Conservation (phyloP, 1,140 invertebrate species). For the Nasonia giraulti region DNA sequence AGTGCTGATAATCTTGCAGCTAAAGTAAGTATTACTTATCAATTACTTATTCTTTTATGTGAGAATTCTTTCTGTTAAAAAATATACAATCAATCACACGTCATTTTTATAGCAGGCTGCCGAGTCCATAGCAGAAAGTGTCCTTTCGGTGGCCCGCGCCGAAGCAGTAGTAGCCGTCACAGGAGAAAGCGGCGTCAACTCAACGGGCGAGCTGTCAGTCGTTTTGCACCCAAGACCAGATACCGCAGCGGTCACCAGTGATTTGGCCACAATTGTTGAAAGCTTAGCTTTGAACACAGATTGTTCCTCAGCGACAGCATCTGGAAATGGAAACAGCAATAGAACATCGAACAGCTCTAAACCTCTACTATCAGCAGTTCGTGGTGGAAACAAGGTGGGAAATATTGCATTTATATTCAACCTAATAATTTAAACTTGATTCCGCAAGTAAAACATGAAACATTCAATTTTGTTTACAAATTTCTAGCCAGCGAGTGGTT, state of each 20-base stretch:
- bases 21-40: slow-evolving; percentile 75
- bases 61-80: slow-evolving; percentile 9
- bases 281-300: slow-evolving; percentile 81
- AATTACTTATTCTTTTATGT: not conserved
- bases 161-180: slow-evolving; percentile 82
- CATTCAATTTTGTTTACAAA: slow-evolving; percentile 37
- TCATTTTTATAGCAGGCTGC: slow-evolving; percentile 82
- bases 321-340: slow-evolving; percentile 69
- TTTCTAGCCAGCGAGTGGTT: slow-evolving; percentile 65
- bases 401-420: not conserved
- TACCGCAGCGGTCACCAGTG: slow-evolving; percentile 78
- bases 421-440: not conserved
- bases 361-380: slow-evolving; percentile 64
- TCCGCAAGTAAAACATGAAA: not conserved
- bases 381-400: slow-evolving; percentile 71
- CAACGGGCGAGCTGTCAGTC: slow-evolving; percentile 75
- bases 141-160: slow-evolving; percentile 87
- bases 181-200: slow-evolving; percentile 75
- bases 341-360: slow-evolving; percentile 70
- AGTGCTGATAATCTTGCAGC: slow-evolving; percentile 92
- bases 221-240: slow-evolving; percentile 78
- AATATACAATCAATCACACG: slow-evolving; percentile 20
- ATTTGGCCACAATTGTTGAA: slow-evolving; percentile 90
- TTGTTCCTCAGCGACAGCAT: slow-evolving; percentile 56
- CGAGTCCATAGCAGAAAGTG: slow-evolving; percentile 91